These are phyloP conservation scores for Ectemnius continuus DNA, from an alignment of 2,888 invertebrate species.

Conservation along the genomic window DNA sequence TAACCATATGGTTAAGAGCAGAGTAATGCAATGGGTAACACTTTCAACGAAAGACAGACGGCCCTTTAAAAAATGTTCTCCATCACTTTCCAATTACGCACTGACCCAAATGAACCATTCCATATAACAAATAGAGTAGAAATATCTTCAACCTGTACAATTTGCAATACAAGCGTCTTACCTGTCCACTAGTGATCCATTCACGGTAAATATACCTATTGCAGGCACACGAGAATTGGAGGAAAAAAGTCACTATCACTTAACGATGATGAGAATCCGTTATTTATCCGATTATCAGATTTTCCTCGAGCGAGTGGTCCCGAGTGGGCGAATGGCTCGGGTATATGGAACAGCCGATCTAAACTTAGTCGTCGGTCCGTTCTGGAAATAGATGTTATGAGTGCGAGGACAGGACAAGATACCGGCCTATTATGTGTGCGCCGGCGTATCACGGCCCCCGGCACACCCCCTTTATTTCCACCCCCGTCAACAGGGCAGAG, in stretches of 20 bases:
- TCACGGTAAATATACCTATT: too few relatives aligned
- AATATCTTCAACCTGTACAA: too few relatives aligned
- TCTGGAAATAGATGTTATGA: conserved; percentile 78
- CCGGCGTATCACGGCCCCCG: conserved; percentile 26
- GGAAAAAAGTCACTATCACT: not conserved
- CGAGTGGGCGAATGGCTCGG: conserved; percentile 72
- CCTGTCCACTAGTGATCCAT: too few relatives aligned
- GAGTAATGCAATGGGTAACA: too few relatives aligned
- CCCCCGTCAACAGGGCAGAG: not conserved
- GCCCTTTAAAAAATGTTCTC: too few relatives aligned
- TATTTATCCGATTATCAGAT: conserved; percentile 68
- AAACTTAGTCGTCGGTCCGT: conserved; percentile 76
- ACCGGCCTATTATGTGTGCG: conserved; percentile 63
- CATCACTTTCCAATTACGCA: too few relatives aligned
- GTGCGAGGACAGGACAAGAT: conserved; percentile 78
- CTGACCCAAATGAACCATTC: too few relatives aligned
- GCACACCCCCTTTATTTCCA: not conserved
- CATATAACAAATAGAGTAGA: too few relatives aligned
- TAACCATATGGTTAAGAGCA: too few relatives aligned
- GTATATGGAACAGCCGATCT: conserved; percentile 77
- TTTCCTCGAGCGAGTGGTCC: conserved; percentile 62
- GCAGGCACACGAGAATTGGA: not conserved
- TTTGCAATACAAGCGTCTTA: too few relatives aligned
- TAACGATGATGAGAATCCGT: conserved; percentile 35
- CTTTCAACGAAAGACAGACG: too few relatives aligned